A percentile compares a stretch with the other conserved stretches of the same genome.
These are phyloP conservation scores for Mesorhabditis belari DNA, from an alignment of 2,888 invertebrate species.

Conservation along the genomic window DNA sequence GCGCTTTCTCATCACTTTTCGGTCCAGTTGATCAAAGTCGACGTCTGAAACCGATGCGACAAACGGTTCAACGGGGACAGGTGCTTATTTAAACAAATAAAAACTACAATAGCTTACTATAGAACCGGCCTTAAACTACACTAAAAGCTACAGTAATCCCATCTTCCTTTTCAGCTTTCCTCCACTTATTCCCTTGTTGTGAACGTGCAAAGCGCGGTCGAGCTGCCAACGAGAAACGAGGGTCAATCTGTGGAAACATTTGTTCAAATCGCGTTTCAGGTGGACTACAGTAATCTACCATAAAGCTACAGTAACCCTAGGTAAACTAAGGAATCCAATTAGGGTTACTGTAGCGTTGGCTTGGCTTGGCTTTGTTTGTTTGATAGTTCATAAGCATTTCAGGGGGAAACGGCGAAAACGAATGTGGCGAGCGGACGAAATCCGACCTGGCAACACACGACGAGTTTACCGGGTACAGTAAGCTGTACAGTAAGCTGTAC, in stretches of 20 bases:
- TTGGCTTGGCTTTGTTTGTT: neutral
- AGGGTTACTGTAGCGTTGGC: neutral
- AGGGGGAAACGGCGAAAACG: slow-evolving; percentile 10
- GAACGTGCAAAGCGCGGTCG: slow-evolving; percentile 45
- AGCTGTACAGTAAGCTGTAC: too few species aligned
- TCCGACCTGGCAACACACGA: slow-evolving; percentile 86
- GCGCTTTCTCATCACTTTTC: slow-evolving; percentile 38
- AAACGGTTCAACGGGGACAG: slow-evolving; percentile 8
- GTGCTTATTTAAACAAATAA: too few species aligned
- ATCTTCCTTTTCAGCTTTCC: slow-evolving; percentile 2
- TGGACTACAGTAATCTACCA: neutral
- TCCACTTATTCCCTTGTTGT: slow-evolving; percentile 20
- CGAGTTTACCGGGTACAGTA: slow-evolving; percentile 48
- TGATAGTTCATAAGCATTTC: neutral
- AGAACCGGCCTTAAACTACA: too few species aligned
- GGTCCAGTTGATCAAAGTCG: slow-evolving; percentile 40
- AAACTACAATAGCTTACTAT: too few species aligned
- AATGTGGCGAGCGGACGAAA: slow-evolving; percentile 63
- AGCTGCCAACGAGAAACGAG: slow-evolving; percentile 33
- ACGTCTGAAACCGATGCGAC: slow-evolving; percentile 47
- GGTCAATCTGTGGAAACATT: slow-evolving; percentile 30
- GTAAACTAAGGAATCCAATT: too few species aligned
- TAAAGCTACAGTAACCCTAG: neutral
- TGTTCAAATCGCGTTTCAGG: slow-evolving; percentile 13
- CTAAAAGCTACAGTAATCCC: too few species aligned